Base-by-base conservation (phyloP, 2,888 invertebrate genomes). In the Uropetala carovei region DNA sequence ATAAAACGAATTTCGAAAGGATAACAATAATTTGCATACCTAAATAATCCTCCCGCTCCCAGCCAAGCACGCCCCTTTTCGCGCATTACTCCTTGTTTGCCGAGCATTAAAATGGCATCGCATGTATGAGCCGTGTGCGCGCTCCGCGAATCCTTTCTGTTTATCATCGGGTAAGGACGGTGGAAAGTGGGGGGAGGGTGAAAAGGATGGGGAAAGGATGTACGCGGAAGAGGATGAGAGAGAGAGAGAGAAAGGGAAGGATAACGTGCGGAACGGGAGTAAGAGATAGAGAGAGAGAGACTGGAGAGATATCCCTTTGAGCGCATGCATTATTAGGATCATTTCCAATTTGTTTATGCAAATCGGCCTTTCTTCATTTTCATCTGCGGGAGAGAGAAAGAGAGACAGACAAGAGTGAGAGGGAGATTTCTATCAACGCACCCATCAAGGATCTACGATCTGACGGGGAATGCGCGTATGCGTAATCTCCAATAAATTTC, bases 271-370 rank as follows among this genome's bases (percentile, higher is more conserved):
- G 64, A 64, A 18, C 64, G 64, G 3, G n/a, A n/a, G 64, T 64
- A 18, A n/a, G 82, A 30, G 14, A 30, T 30, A 9, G 82, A 82
- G 82, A 13, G 83, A 0, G 13, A 83, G 83, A n/a, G 43, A 4
- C 56, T 4, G 27, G 57, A 13, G 30, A 43, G 89, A 89, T 89
- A 64, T 89, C 64, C 89, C 89, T 89, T 27, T 68, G 89, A 64
- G 89, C 89, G 64, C 64, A 89, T 89, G 89, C 89, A 68, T 89
- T 89, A 89, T 68, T 89, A 89, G 89, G 89, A 89, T 89, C 89
- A 89, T 89, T 89, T 89, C 89, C 89, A 89, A 89, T 89, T 89
- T 89, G 89, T 89, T 64, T 89, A 89, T 89, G 89, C 89, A 89
- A 89, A 89, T 89, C 27, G 64, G 64, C 64, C 68, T 89, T 89